phyloP scores from a whole-genome alignment of 2,797 vertebrate genomes.

The Florisuga fusca region DNA sequence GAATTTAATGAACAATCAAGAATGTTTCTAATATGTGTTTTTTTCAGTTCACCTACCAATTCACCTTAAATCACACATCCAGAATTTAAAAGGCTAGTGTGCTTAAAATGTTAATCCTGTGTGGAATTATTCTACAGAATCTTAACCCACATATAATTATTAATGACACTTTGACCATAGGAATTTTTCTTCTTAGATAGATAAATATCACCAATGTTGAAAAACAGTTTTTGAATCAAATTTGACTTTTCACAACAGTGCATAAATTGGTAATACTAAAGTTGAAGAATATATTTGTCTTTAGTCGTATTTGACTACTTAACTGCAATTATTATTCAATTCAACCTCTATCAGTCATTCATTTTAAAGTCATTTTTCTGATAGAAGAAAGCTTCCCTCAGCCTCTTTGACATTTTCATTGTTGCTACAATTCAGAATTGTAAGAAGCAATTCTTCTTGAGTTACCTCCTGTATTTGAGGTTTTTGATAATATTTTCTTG shows the following conservation, averaged over 20 bases:
- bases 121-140: background rate
- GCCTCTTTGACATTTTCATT: background rate
- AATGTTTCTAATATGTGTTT: background rate
- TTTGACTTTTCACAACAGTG: background rate
- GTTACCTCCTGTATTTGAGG: background rate
- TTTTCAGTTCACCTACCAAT: background rate
- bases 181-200: background rate
- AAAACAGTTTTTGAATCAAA: background rate
- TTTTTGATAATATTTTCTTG: background rate
- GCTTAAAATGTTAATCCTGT: background rate
- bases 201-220: background rate
- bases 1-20: background rate
- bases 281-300: background rate
- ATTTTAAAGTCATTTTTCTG: background rate
- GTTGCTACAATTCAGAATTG: background rate
- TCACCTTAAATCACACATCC: background rate
- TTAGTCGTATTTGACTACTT: slow-evolving; percentile 7
- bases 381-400: background rate
- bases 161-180: background rate
- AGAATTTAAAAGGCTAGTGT: background rate
- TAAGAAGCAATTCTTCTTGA: slow-evolving; percentile 7
- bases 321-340: slow-evolving; percentile 6
- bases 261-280: background rate
- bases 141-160: background rate
- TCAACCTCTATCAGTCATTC: background rate